Percentiles rank a stretch among this genome's conserved stretches.
Conservation (phyloP, 2,888 invertebrate genomes). For the Epsilonema sp. region DNA sequence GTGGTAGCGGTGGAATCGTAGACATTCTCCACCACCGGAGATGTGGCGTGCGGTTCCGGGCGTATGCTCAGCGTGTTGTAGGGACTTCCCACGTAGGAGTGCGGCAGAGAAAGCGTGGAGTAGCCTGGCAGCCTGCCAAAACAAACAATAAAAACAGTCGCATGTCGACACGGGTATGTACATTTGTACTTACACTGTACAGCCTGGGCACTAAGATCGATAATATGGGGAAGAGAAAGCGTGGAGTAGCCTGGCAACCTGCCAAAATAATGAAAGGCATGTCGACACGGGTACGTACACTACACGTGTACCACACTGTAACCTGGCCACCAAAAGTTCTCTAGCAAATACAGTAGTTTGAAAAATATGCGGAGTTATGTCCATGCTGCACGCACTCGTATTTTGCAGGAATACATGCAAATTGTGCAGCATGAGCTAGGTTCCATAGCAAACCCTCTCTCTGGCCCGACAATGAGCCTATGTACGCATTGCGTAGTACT, state of each 20-base stretch:
- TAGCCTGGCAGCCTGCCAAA: constrained; percentile 13
- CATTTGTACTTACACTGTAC: too few species aligned
- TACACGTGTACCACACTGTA: too few species aligned
- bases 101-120: constrained; percentile 24
- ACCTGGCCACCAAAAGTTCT: constrained; percentile 25
- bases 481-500: too few species aligned
- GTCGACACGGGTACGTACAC: too few species aligned
- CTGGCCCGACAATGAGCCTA: too few species aligned
- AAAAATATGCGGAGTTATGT: too few species aligned
- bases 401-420: too few species aligned
- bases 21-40: background rate
- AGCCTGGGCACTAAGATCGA: constrained; percentile 25
- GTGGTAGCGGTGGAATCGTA: background rate
- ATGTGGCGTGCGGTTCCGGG: background rate
- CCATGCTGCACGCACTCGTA: too few species aligned
- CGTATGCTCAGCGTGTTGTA: constrained; percentile 22
- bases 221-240: constrained; percentile 20
- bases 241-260: constrained; percentile 18
- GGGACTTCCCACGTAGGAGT: constrained; percentile 23
- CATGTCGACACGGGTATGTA: too few species aligned
- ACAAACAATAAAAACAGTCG: background rate
- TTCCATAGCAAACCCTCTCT: too few species aligned
- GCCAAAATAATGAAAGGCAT: background rate
- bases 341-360: too few species aligned
- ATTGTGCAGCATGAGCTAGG: too few species aligned